Evolutionary conservation across 92 coral and sea anemone species (phyloP), one percentile per base, ranked within the genome.

Genomic region (Chrysogorgia sp.): DNA sequence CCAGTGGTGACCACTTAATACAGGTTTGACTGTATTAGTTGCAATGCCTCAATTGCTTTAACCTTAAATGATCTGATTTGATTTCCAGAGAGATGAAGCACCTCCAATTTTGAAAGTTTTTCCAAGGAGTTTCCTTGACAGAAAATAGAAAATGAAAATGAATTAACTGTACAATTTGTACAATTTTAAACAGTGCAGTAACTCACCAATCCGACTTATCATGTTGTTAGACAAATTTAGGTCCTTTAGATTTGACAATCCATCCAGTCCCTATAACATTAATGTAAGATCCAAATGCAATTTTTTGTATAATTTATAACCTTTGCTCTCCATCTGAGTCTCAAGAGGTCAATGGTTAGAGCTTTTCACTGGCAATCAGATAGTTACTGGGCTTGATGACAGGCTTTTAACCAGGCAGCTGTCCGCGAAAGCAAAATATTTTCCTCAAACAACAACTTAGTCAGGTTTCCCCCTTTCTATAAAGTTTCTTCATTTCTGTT

Each of bases 1-100:
- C n/a, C 13, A n/a, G n/a, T 47, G 55, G 55, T 47, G 55, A 47
- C 13, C 14, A 47, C 55, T n/a, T n/a, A n/a, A n/a, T n/a, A n/a
- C n/a, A n/a, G n/a, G n/a, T 6, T 21, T 17, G 7, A 56, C 24
- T 21, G 30, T 58, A 1, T 31, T 31, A 47, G 7, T 47, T 47
- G n/a, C n/a, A n/a, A n/a, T n/a, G n/a, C n/a, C n/a, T 6, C 2
- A 47, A 2, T 7, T 15, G n/a, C 15, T 47, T 47, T 47, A 47
- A 90, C 97, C 92, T 90, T 92, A 34, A 92, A 88, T 21, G 92
- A 90, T 59, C 90, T 33, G 33, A 93, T 80, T 3, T 45, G 68
- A 80, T 93, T 93, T 71, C 91, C 96, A 21, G 98, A 93, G 10
- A 93, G 75, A 45, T 93, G 87, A 21, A 93, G 83, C 33, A 64